A percentile compares a stretch with the other conserved stretches of the same genome.
These are phyloP conservation scores for Ctenomys sociabilis DNA, from an alignment of 2,113 vertebrate genomes.

Conservation along the genomic window DNA sequence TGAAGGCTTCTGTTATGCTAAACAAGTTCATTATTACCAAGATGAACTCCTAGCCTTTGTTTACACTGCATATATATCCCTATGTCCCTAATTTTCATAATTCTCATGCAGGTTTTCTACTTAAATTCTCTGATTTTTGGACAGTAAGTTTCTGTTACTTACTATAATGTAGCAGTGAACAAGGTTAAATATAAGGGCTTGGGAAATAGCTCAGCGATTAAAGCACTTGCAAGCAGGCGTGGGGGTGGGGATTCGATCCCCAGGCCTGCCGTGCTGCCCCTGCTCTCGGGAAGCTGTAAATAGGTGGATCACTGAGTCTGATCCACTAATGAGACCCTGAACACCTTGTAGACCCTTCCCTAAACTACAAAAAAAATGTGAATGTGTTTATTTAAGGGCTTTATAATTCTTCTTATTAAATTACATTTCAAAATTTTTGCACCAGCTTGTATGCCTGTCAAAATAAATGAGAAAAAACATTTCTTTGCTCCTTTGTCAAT, in stretches of 20 bases:
- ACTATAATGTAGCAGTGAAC: background rate
- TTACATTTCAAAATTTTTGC: background rate
- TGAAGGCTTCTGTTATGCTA: background rate
- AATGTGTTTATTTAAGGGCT: background rate
- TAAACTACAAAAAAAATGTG: background rate
- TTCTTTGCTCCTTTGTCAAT: background rate
- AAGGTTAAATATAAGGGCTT: background rate
- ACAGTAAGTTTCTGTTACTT: slow-evolving; percentile 4
- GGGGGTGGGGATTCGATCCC: too few relatives aligned
- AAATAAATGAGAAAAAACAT: slow-evolving; percentile 22
- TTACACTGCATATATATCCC: background rate
- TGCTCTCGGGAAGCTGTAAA: too few relatives aligned
- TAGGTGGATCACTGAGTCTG: too few relatives aligned
- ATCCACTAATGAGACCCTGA: too few relatives aligned
- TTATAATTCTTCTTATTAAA: background rate
- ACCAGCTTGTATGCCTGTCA: background rate
- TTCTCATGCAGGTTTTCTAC: background rate
- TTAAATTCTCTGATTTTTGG: slow-evolving; percentile 6
- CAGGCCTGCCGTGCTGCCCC: too few relatives aligned
- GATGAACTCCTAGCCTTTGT: background rate
- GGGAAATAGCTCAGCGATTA: too few relatives aligned
- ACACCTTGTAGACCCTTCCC: too few relatives aligned
- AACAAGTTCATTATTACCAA: background rate
- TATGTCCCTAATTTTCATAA: slow-evolving; percentile 3
- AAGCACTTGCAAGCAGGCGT: too few relatives aligned